Evolutionary conservation across 2,113 vertebrate genomes (phyloP).

Genomic region (Urocitellus parryii): DNA sequence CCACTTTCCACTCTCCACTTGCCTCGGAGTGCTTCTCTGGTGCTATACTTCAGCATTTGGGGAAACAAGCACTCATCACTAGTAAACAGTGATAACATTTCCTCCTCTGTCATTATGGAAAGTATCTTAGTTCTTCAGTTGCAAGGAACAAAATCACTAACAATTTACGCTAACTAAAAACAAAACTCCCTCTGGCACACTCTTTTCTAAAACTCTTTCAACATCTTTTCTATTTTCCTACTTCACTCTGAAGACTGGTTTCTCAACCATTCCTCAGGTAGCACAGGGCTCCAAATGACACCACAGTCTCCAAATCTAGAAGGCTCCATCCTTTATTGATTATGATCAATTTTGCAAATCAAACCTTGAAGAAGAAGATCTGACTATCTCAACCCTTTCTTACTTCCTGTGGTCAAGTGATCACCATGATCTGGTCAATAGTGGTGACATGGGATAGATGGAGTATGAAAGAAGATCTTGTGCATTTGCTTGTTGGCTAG

Average conservation of each 20-base stretch:
- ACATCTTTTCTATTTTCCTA: not conserved
- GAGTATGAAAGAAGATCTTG: constrained; percentile 6
- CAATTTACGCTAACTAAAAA: constrained; percentile 7
- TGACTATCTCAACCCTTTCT: not conserved
- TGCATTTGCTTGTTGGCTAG: not conserved
- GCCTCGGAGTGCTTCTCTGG: too few relatives aligned
- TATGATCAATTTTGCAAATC: not conserved
- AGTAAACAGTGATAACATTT: not conserved
- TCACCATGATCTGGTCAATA: not conserved
- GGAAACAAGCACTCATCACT: too few relatives aligned
- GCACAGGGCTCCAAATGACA: not conserved
- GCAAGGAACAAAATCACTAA: not conserved
- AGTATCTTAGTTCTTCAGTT: constrained; percentile 25
- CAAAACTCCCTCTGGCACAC: not conserved
- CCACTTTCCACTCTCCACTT: too few relatives aligned
- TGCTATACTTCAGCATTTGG: too few relatives aligned
- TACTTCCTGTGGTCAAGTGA: not conserved
- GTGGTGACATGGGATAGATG: not conserved
- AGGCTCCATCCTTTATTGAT: not conserved
- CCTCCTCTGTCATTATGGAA: not conserved
- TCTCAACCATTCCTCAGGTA: constrained; percentile 6
- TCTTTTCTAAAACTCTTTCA: constrained; percentile 12
- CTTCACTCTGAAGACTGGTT: not conserved
- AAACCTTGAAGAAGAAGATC: not conserved
- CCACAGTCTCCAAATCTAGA: not conserved